Evolutionary conservation across 2,797 vertebrate genomes (phyloP), one percentile per base, ranked within the genome.

Genomic region (Lutjanus campechanus): DNA sequence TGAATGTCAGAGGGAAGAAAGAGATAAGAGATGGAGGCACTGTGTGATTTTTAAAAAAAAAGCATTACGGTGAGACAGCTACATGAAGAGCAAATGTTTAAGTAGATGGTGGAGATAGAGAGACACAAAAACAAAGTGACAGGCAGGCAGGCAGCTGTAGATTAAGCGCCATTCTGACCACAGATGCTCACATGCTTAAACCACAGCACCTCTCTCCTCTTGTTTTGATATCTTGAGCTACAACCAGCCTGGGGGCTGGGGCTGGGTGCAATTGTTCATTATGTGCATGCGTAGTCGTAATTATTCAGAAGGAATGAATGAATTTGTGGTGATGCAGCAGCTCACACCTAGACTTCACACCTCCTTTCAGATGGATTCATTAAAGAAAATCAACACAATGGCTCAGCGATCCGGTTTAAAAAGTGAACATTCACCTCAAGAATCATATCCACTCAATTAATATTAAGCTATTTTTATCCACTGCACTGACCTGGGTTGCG

Each of bases 401-500:
- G 25, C 53, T 73, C 20, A 16, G 19, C 9, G 20, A n/a, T 9
- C 43, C 0, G 1, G 44, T 58, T 36, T 70, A 11, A 76, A 9
- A 74, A 44, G 25, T 58, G 13, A 53, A 55, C 5, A 12, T 16
- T 55, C 6, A n/a, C 22, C 5, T 51, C 16, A 6, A 71, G 17
- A 77, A 29, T 62, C 46, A 41, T 5, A 41, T 29, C 5, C 1
- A 54, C 8, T 51, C 1, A 11, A 44, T 58, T 29, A 16, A 15
- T 25, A 22, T 11, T 17, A 40, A 53, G 41, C 19, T 41, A 7
- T 29, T 62, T 70, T 15, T 17, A 44, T 61, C 25, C 29, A 41
- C 15, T 69, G 58, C 2, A 65, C 90, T 96, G 87, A 99, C 98
- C 98, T 98, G 74, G 98, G 98, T 90, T 99, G 98, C 0, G 98